Percentiles rank a stretch among this genome's conserved stretches.
These are phyloP conservation scores for Liposcelis brunnea DNA, from an alignment of 2,888 invertebrate genomes.

Conservation along the genomic window DNA sequence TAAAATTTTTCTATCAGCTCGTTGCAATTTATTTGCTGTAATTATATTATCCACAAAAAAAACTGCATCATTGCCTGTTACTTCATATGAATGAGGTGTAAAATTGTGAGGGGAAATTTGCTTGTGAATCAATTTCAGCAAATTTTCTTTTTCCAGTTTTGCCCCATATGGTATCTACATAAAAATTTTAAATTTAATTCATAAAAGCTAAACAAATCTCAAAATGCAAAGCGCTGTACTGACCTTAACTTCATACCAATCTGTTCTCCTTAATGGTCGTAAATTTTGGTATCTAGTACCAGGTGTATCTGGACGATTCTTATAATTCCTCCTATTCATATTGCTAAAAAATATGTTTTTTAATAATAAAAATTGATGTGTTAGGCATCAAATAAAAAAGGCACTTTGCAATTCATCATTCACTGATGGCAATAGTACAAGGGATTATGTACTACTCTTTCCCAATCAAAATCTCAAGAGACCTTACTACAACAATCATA, in stretches of 20 bases:
- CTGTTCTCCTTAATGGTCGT: conserved; percentile 28
- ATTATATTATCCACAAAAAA: conserved; percentile 66
- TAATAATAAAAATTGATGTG: too few species aligned
- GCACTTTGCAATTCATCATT: too few species aligned
- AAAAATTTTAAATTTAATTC: conserved; percentile 9
- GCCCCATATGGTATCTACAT: conserved; percentile 46
- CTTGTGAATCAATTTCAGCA: conserved; percentile 40
- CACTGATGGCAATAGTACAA: too few species aligned
- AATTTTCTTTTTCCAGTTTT: conserved; percentile 52
- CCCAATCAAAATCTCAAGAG: too few species aligned
- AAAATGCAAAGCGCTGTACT: conserved; percentile 18
- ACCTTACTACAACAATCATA: too few species aligned
- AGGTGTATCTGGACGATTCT: too few species aligned
- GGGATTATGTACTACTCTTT: too few species aligned
- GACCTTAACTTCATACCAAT: conserved; percentile 55
- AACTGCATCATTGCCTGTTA: conserved; percentile 40
- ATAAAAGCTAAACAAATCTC: conserved; percentile 13
- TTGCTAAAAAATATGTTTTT: too few species aligned
- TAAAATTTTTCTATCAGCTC: conserved; percentile 48
- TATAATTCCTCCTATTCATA: too few species aligned
- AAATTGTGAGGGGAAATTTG: conserved; percentile 47
- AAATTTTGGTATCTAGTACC: conserved; percentile 26
- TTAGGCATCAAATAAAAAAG: too few species aligned
- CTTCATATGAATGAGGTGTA: conserved; percentile 30
- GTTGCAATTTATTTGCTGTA: conserved; percentile 48